Evolutionary conservation across 2,113 vertebrate species (phyloP).

Genomic region (Alces alces): DNA sequence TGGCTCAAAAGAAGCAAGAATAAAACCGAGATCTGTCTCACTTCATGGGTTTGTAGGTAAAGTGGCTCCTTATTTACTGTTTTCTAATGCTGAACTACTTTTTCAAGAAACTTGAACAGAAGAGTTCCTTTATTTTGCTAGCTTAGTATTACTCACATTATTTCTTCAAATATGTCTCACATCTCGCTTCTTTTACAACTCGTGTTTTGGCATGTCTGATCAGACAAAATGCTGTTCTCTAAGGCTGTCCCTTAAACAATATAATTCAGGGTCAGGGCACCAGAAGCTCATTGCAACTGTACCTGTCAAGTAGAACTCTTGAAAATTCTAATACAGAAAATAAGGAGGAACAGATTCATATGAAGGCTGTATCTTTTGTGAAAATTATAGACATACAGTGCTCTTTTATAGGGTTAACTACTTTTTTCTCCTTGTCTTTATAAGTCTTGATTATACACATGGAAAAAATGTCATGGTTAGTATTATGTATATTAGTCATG

Average conservation of each 20-base stretch:
- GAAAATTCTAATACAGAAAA: background rate
- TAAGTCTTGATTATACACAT: background rate
- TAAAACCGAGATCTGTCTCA: background rate
- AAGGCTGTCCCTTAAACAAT: background rate
- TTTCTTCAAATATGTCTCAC: background rate
- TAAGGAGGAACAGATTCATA: background rate
- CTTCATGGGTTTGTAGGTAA: background rate
- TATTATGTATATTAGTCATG: background rate
- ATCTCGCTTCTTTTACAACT: background rate
- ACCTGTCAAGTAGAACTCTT: background rate
- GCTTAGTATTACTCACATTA: background rate
- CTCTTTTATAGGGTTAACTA: background rate
- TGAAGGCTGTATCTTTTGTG: background rate
- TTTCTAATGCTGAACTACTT: background rate
- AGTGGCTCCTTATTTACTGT: background rate
- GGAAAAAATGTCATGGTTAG: background rate
- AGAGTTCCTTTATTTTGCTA: background rate
- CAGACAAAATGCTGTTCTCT: background rate
- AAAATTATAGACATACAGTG: background rate
- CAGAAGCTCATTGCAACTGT: background rate
- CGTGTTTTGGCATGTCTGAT: background rate
- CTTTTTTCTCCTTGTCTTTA: background rate
- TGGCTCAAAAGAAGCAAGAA: background rate
- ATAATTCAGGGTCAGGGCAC: background rate
- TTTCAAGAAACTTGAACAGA: background rate